Percentiles rank a stretch among this genome's conserved stretches.
phyloP scores from a whole-genome alignment of 2,113 vertebrate species.

The Acanthisitta chloris region DNA sequence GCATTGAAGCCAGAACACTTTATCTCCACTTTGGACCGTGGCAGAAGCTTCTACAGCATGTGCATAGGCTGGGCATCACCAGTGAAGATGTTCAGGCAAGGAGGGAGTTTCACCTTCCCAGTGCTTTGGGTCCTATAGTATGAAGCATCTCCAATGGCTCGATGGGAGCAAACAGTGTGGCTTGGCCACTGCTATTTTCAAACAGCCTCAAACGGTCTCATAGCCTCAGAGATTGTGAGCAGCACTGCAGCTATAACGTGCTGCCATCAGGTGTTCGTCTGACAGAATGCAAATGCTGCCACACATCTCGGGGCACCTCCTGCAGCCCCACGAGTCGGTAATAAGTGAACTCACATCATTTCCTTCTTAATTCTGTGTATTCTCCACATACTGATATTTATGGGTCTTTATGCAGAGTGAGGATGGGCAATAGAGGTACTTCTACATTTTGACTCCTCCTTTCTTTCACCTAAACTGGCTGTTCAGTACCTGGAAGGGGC shows the following conservation, averaged over 20 bases:
- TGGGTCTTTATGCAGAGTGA: not conserved
- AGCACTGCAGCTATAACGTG: constrained; percentile 65
- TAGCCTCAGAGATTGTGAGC: not conserved
- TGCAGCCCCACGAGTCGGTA: not conserved
- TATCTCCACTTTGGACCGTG: rapidly evolving
- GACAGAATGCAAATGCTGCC: constrained; percentile 63
- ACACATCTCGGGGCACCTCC: not conserved
- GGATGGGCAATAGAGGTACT: not conserved
- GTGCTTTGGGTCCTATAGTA: rapidly evolving
- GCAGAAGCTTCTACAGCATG: not conserved
- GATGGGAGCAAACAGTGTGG: rapidly evolving
- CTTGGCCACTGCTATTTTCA: not conserved
- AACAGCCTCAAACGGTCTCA: not conserved
- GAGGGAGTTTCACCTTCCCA: not conserved
- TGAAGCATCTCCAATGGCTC: rapidly evolving
- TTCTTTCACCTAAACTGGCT: not conserved
- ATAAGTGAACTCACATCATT: rapidly evolving
- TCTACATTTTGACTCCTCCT: not conserved
- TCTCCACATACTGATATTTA: not conserved
- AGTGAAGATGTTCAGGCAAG: rapidly evolving
- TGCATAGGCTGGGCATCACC: rapidly evolving
- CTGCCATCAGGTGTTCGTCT: constrained; percentile 76
- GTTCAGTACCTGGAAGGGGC: not conserved
- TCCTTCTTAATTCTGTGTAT: not conserved
- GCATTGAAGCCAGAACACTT: not conserved